These are phyloP conservation scores for Dicyrtomina minuta DNA, from an alignment of 2,888 invertebrate species.

Conservation along the genomic window DNA sequence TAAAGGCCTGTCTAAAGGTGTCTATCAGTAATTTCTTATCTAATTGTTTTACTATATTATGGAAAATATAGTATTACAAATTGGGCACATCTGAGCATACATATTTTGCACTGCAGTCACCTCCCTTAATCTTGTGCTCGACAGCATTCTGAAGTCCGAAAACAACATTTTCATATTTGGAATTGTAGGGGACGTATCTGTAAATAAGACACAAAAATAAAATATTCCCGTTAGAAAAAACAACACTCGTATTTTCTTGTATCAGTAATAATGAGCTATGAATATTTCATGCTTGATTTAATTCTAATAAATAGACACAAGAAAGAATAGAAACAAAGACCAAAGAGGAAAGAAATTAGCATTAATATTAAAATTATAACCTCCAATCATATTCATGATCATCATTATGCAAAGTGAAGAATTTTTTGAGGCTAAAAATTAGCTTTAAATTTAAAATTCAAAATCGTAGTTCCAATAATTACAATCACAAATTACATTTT, in stretches of 20 bases:
- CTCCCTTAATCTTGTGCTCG: constrained; percentile 65
- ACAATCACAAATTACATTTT: no score
- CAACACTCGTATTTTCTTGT: constrained; percentile 8
- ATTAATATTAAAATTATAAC: no score
- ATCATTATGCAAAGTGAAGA: no score
- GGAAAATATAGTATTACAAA: constrained; percentile 11
- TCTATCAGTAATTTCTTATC: background rate
- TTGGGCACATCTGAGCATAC: constrained; percentile 53
- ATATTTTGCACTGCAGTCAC: constrained; percentile 59
- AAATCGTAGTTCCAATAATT: no score
- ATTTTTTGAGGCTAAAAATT: no score
- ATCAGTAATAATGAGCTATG: background rate
- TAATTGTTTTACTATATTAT: background rate
- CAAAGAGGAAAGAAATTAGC: background rate
- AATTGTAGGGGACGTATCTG: constrained; percentile 62
- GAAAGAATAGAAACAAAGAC: background rate
- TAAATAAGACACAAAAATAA: constrained; percentile 34
- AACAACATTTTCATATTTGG: constrained; percentile 67
- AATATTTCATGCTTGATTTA: background rate
- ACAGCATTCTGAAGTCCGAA: constrained; percentile 68
- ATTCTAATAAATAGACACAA: background rate
- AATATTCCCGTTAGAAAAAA: constrained; percentile 10
- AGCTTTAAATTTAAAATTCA: no score
- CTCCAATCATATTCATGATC: no score
- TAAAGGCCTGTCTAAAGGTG: background rate